A percentile compares a stretch with the other conserved stretches of the same genome.
Evolutionary conservation across 1,140 invertebrate genomes (phyloP).

Genomic region (Drosophila tropicalis): DNA sequence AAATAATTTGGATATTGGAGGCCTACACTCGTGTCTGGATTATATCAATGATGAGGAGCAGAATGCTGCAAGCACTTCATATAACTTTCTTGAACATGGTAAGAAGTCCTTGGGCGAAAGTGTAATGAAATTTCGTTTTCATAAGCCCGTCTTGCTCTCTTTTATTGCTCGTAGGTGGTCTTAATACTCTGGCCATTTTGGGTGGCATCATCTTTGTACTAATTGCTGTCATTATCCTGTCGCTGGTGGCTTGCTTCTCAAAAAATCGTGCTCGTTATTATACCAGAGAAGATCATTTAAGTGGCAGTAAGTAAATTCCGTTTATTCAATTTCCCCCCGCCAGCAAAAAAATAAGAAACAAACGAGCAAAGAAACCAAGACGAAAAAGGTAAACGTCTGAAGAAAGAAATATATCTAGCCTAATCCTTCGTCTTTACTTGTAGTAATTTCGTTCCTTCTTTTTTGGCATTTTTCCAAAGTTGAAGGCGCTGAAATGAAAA

Average conservation of each 20-base stretch:
- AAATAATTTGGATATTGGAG: slow-evolving; percentile 76
- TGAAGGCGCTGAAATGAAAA: slow-evolving; percentile 61
- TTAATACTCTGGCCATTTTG: slow-evolving; percentile 82
- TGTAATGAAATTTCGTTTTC: slow-evolving; percentile 4
- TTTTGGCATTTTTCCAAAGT: slow-evolving; percentile 54
- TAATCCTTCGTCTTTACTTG: slow-evolving; percentile 23
- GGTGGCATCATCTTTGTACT: slow-evolving; percentile 82
- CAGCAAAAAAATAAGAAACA: not conserved
- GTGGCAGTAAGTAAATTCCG: slow-evolving; percentile 71
- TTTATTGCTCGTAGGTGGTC: slow-evolving; percentile 61
- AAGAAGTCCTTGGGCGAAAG: slow-evolving; percentile 14
- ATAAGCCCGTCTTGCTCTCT: not conserved
- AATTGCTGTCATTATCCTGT: slow-evolving; percentile 81
- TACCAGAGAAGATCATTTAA: slow-evolving; percentile 87
- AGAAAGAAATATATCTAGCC: slow-evolving; percentile 1
- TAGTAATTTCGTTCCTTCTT: not conserved
- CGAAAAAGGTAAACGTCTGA: slow-evolving; percentile 4
- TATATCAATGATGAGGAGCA: slow-evolving; percentile 82
- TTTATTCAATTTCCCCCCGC: slow-evolving; percentile 16
- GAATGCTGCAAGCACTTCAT: slow-evolving; percentile 82
- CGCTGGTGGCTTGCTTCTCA: slow-evolving; percentile 85
- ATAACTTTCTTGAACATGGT: slow-evolving; percentile 83
- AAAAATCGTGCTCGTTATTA: slow-evolving; percentile 88
- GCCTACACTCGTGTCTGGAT: slow-evolving; percentile 77
- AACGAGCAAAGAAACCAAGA: not conserved